Base-by-base conservation (phyloP, 1,140 invertebrate genomes). In the Tetramorium alpestre region DNA sequence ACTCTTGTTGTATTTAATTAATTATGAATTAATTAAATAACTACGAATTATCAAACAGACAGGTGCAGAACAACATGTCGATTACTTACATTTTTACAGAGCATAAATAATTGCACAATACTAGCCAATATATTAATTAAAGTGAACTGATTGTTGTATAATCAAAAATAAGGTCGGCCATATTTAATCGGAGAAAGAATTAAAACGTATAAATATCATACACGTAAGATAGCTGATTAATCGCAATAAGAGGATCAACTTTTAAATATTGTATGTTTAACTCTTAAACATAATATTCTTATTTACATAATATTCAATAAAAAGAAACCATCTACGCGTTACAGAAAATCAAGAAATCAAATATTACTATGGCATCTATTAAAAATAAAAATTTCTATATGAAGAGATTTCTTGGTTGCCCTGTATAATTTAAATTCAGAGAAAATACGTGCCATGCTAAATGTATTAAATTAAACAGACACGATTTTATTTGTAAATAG, bases 31-130 rank as follows among this genome's bases (percentile, higher is more conserved):
- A 62, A 64, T 28, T 44, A 69, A 22, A 28, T 64, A 64, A 33
- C 33, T 33, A 33, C 33, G 33, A 33, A 33, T 33, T 64, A 64
- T 1, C 16, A 56, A 44, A 56, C 3, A 81, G 51, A 10, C 70
- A 81, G 13, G 51, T 54, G 16, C 49, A 44, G 44, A 51, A 47
- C 11, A n/a, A 33, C 44, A 38, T 69, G 22, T 38, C 25, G 65
- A 76, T 58, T 47, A 38, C 51, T 56, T 69, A 49, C 44, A 25
- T 87, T 90, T 84, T 49, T 85, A 69, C 75, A 56, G 49, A 62
- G 75, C 56, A 88, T 54, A 75, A 85, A 49, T 87, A 80, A 80
- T 80, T 85, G 80, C 88, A 90, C 89, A 84, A 85, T 87, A 90
- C 86, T 90, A 90, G 86, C 89, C 80, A 90, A 70, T 81, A 76